Evolutionary conservation across 53 echinoderm and acorn worm species (phyloP), one percentile per base, ranked within the genome.

Genomic region (Arbacia lixula): DNA sequence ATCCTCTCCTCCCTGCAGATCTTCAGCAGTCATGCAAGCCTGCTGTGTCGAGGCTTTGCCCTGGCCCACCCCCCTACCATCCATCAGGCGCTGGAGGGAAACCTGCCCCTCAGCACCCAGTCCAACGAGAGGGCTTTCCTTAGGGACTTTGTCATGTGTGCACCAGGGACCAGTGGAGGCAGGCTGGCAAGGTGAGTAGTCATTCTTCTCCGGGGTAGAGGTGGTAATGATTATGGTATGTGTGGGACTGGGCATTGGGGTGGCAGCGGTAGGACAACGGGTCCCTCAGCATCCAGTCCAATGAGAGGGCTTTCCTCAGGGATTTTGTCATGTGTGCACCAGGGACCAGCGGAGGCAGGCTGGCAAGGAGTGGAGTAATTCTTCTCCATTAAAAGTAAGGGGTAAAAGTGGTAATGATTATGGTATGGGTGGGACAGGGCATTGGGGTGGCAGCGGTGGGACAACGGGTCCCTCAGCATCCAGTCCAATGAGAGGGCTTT

Each of bases 81-180:
- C 28, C 91, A 96, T 36, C 96, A 96, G 77, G 96, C 96, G 1
- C 60, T 96, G 41, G 91, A 87, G 67, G 96, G 96, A 27, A 91
- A 87, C 58, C 72, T 96, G 34, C 96, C 96, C 2, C 75, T 96
- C 26, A 88, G 91, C 32, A 91, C 91, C 14, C 91, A 96, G 67
- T 96, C 93, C 21, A 96, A 91, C 40, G 96, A 96, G 73, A 84
- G 89, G 54, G 71, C 91, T 16, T 96, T 96, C 72, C 86, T 96
- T 0, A 87, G 89, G 62, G 96, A 96, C 72, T 96, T 93, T 91
- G 96, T 96, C 72, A 89, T 87, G 85, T 94, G 93, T 74, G 82
- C 91, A 22, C 81, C 89, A 36, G 93, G 87, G 34, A 96, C 91
- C 17, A 96, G 96, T 60, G 96, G 96, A 37, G 96, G 96, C 19